Evolutionary conservation across 2,888 invertebrate species (phyloP), one percentile per base, ranked within the genome.

Genomic region (Noctua comes): DNA sequence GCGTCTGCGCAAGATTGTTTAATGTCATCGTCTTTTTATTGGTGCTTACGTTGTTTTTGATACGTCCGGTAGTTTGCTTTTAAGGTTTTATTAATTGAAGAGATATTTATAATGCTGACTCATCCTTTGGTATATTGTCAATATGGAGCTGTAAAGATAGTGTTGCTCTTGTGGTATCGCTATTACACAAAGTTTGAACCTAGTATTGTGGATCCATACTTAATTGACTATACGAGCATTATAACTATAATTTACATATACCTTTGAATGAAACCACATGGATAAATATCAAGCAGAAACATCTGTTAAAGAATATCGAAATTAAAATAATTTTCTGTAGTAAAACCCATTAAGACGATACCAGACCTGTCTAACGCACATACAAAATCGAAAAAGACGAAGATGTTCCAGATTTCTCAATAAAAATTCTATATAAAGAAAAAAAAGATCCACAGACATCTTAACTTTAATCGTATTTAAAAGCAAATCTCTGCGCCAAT

Each of bases 1-100:
- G 80, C 68, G 68, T 82, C 77, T 77, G 40, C 76, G 51, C 80
- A 82, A 80, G 77, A 84, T 84, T 84, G 83, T 86, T 88, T 83
- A 88, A 80, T 83, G 78, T 71, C 57, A 68, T 85, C 48, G 62
- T 46, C 40, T 80, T 88, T 81, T 79, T 84, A 88, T 88, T 73
- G 57, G 73, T 69, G 73, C 76, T 82, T 76, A 70, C 36, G 43
- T 81, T 77, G 68, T 66, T 68, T 71, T 64, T 57, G 16, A 54
- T 71, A 40, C 18, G 59, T 70, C 31, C 57, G n/a, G 40, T 16
- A 51, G 27, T 82, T 51, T 70, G 0, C 16, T 21, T 64, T 31
- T 74, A 40, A 24, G 11, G 7, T 16, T 74, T 74, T 59, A 18
- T 66, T 66, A 31, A 79, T 80, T 80, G n/a, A 1, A 57, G 40